These are phyloP conservation scores for Aphelocoma californica DNA, from an alignment of 2,797 vertebrate species.

Conservation along the genomic window DNA sequence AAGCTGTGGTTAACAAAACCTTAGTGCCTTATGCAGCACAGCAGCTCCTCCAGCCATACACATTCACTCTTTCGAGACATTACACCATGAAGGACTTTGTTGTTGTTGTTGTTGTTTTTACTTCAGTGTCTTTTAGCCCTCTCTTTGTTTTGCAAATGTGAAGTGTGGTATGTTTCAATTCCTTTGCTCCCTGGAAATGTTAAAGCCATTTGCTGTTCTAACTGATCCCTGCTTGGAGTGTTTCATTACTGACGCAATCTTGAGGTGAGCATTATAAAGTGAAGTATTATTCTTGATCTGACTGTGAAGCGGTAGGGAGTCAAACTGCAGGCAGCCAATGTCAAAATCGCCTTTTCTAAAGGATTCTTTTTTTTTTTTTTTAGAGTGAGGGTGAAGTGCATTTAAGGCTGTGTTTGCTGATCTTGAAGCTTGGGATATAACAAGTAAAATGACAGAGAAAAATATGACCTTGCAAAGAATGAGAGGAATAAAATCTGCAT, in stretches of 20 bases:
- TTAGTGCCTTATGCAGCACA: not conserved
- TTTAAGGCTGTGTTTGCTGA: slow-evolving; percentile 61
- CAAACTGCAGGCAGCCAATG: slow-evolving; percentile 52
- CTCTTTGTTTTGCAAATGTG: slow-evolving; percentile 35
- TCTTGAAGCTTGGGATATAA: slow-evolving; percentile 14
- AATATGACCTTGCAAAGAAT: slow-evolving; percentile 39
- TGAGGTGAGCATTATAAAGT: slow-evolving; percentile 60
- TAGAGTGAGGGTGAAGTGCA: not conserved
- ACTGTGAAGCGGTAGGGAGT: slow-evolving; percentile 29
- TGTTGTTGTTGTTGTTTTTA: not conserved
- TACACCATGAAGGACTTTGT: not conserved
- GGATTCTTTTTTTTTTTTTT: not conserved
- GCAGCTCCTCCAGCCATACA: not conserved
- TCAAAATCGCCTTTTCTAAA: slow-evolving; percentile 49
- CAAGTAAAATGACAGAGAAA: slow-evolving; percentile 22
- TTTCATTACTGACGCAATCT: slow-evolving; percentile 66
- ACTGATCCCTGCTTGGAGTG: slow-evolving; percentile 62
- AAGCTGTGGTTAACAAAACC: not conserved
- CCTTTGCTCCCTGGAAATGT: slow-evolving; percentile 52
- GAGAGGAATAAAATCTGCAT: slow-evolving; percentile 46
- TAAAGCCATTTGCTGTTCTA: slow-evolving; percentile 61
- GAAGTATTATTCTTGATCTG: slow-evolving; percentile 48
- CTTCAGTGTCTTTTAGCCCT: not conserved
- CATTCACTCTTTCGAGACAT: not conserved
- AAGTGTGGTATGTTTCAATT: slow-evolving; percentile 31